Evolutionary conservation across 2,888 invertebrate genomes (phyloP).

Genomic region (Phymatocera aterrima): DNA sequence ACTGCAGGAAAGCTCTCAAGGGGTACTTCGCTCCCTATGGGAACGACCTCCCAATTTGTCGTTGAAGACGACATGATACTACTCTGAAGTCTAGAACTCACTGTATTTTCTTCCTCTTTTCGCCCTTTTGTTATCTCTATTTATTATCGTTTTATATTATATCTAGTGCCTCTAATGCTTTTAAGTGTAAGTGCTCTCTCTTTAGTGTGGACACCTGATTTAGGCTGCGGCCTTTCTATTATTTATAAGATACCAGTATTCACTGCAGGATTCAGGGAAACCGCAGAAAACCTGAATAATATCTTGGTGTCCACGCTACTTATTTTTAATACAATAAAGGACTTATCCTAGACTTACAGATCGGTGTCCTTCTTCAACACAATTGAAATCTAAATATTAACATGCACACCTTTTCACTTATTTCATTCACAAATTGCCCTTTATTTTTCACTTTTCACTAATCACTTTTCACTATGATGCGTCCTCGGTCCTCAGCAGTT

Average conservation of each 20-base stretch:
- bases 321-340: not conserved
- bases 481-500: not conserved
- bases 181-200: not conserved
- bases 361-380: not conserved
- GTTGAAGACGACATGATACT: not conserved
- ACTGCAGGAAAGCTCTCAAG: not conserved
- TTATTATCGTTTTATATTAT: not conserved
- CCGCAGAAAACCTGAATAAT: conserved; percentile 26
- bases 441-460: not conserved
- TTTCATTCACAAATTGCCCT: conserved; percentile 2
- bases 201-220: not conserved
- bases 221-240: not conserved
- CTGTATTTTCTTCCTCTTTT: too few relatives aligned
- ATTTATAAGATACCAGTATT: not conserved
- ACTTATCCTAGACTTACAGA: conserved; percentile 8
- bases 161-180: not conserved
- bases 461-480: not conserved
- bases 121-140: too few relatives aligned
- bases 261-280: conserved; percentile 22
- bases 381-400: not conserved
- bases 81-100: too few relatives aligned
- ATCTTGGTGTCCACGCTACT: conserved; percentile 13
- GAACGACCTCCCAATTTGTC: not conserved
- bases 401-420: not conserved
- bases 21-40: not conserved